Conservation (phyloP, 2,888 invertebrate species). For the Encarsia formosa region DNA sequence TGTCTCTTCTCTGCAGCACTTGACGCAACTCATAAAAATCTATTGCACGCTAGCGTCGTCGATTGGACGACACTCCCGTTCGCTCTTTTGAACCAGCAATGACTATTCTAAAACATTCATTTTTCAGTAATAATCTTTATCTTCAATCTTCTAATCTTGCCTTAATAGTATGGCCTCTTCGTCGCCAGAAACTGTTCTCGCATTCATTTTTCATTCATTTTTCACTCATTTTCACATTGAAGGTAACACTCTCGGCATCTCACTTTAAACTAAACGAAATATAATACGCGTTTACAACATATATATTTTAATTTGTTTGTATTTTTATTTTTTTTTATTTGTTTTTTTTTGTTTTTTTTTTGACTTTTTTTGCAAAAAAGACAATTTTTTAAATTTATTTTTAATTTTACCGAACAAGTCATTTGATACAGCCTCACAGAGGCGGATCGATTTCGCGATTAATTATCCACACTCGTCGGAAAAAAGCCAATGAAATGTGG, state of each 20-base stretch:
- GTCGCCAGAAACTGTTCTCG: background rate
- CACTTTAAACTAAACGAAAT: no score
- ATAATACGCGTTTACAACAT: no score
- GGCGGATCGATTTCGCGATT: slow-evolving; percentile 20
- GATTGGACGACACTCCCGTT: slow-evolving; percentile 6
- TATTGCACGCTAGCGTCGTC: slow-evolving; percentile 17
- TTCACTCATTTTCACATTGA: background rate
- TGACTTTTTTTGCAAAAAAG: slow-evolving; percentile 41
- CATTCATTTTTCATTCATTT: background rate
- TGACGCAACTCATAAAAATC: background rate
- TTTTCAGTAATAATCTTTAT: background rate
- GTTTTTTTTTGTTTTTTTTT: slow-evolving; percentile 35
- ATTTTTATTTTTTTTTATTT: slow-evolving; percentile 36
- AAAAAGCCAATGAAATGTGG: background rate
- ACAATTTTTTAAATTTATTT: slow-evolving; percentile 36
- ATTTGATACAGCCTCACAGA: slow-evolving; percentile 22
- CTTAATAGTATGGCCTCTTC: background rate
- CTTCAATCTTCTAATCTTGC: slow-evolving; percentile 2
- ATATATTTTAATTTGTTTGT: background rate
- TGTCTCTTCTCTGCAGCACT: slow-evolving; percentile 6
- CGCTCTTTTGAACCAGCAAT: background rate
- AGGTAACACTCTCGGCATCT: no score
- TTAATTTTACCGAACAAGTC: background rate
- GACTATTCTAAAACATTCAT: background rate
- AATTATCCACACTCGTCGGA: slow-evolving; percentile 11